Evolutionary conservation across 2,888 invertebrate genomes (phyloP), one percentile per base, ranked within the genome.

Genomic region (Argynnis bischoffii): DNA sequence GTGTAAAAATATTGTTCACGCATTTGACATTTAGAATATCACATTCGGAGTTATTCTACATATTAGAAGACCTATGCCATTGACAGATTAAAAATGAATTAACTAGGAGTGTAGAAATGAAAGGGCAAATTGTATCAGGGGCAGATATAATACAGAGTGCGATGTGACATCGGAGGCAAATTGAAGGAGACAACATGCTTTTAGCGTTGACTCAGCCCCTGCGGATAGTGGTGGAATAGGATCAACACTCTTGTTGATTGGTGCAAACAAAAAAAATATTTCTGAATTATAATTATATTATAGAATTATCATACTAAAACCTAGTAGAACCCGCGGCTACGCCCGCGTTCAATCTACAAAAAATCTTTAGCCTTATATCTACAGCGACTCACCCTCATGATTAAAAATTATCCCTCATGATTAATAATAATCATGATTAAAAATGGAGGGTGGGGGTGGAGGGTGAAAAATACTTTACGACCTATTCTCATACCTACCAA

Each of bases 131-230:
- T 86, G 81, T 83, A 87, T 89, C 86, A 88, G 77, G 74, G 69
- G 74, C 65, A 70, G 74, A 74, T 73, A 74, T 67, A 72, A 70
- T 67, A 73, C 69, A 74, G 79, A 83, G 84, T 81, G 81, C 79
- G 79, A 81, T 82, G 81, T 84, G 88, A 88, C 86, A 82, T 81
- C 73, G 77, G 78, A 79, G 77, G 80, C 79, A 88, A 90, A 91
- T 90, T 89, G 90, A 80, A 85, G 80, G 77, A 79, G 90, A 89
- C 90, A 90, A 86, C 87, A 87, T 88, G 91, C 92, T 91, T 91
- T 91, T 90, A 91, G 90, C 86, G 81, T 73, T 68, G 70, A 63
- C 78, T 77, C 81, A 55, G 79, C 79, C 80, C 77, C 73, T 61
- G 74, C 72, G 83, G 81, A 80, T 83, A 84, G 80, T 80, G 79